phyloP scores from a whole-genome alignment of 2,888 invertebrate species.

The Calliphora vomitoria region DNA sequence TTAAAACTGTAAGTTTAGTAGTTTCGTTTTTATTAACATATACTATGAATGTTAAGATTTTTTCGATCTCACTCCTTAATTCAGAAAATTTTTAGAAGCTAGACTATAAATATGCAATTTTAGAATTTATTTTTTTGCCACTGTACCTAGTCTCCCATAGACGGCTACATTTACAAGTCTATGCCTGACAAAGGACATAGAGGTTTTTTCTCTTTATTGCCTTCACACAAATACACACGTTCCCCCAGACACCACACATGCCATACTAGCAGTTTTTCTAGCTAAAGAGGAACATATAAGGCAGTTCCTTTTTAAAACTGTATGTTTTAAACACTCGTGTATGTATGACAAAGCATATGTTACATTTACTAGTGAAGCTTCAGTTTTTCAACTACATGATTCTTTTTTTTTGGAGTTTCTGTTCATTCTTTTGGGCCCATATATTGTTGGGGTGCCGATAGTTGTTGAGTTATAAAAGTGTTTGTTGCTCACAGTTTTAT shows the following conservation, averaged over 20 bases:
- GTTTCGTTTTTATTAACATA: too few species aligned
- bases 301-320: slow-evolving; percentile 2
- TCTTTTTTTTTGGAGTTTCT: slow-evolving; percentile 22
- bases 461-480: slow-evolving; percentile 12
- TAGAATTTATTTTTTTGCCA: too few species aligned
- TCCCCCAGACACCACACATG: background rate
- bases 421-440: slow-evolving; percentile 36
- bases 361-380: slow-evolving; percentile 53
- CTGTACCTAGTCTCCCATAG: too few species aligned
- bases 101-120: too few species aligned
- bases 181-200: background rate
- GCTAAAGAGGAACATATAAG: background rate
- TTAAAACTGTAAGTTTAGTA: too few species aligned
- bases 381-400: background rate
- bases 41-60: too few species aligned
- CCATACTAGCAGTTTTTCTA: background rate
- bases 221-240: background rate
- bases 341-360: slow-evolving; percentile 64
- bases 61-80: too few species aligned
- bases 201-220: background rate
- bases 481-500: slow-evolving; percentile 27
- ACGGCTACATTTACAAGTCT: background rate
- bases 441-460: slow-evolving; percentile 52
- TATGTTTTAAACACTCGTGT: background rate
- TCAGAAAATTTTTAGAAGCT: too few species aligned